Percentiles rank a stretch among this genome's conserved stretches.
Conservation (phyloP, 2,888 invertebrate species). For the Zygothrica quintamaculata region DNA sequence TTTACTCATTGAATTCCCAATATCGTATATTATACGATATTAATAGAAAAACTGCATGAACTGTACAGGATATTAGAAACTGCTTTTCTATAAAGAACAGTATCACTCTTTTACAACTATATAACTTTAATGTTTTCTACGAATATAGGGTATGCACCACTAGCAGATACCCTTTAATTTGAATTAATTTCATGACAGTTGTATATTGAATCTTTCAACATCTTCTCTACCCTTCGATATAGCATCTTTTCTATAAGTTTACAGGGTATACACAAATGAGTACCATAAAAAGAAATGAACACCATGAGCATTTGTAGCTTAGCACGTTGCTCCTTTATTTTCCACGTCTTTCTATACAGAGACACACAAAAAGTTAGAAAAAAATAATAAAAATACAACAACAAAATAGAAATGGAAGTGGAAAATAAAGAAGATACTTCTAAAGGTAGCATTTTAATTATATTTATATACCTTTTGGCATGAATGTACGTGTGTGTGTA, state of each 20-base stretch:
- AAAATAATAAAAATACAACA: slow-evolving; percentile 35
- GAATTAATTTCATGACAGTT: too few species aligned
- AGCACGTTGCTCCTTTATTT: slow-evolving; percentile 56
- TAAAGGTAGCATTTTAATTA: slow-evolving; percentile 74
- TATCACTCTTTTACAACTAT: too few species aligned
- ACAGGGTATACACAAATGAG: slow-evolving; percentile 17
- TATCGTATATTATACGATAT: too few species aligned
- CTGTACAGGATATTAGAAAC: too few species aligned
- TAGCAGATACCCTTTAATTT: too few species aligned
- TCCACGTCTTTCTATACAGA: slow-evolving; percentile 66
- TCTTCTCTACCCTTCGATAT: not conserved
- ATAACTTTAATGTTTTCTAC: too few species aligned
- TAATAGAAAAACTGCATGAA: too few species aligned
- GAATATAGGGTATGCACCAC: too few species aligned
- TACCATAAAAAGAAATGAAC: slow-evolving; percentile 39
- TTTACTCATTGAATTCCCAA: too few species aligned
- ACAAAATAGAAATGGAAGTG: slow-evolving; percentile 12
- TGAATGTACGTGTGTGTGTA: slow-evolving; percentile 20
- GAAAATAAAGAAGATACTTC: slow-evolving; percentile 46
- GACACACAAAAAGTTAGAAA: slow-evolving; percentile 31
- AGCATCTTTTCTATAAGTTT: too few species aligned
- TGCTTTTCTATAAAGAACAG: too few species aligned
- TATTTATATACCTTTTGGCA: slow-evolving; percentile 65
- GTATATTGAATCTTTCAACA: too few species aligned
- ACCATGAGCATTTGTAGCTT: slow-evolving; percentile 65